These are phyloP conservation scores for Danaus melanippus DNA, from an alignment of 1,140 invertebrate genomes.

Conservation along the genomic window DNA sequence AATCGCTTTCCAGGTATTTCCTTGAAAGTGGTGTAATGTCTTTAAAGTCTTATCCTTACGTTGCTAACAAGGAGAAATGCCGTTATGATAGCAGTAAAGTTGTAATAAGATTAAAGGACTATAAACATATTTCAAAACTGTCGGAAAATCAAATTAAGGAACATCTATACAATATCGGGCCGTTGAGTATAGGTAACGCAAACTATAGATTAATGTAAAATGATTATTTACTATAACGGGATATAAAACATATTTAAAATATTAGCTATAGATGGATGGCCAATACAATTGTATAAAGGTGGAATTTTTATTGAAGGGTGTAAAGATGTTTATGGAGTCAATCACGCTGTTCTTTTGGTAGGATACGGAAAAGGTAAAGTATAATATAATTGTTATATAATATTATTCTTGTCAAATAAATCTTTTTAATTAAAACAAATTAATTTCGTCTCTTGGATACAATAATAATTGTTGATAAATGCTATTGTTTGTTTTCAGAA, in stretches of 20 bases:
- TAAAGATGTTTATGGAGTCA: not conserved
- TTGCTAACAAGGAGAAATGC: not conserved
- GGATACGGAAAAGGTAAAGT: slow-evolving; percentile 17
- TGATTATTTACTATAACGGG: no score
- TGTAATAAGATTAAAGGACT: slow-evolving; percentile 3
- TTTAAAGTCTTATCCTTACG: slow-evolving; percentile 13
- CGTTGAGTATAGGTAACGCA: slow-evolving; percentile 7
- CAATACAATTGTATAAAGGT: no score
- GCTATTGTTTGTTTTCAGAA: no score
- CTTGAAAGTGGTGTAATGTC: slow-evolving; percentile 6
- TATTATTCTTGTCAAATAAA: no score
- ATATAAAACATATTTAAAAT: no score
- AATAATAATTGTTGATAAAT: no score
- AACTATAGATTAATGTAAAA: no score
- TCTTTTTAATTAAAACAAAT: no score
- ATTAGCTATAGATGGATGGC: no score
- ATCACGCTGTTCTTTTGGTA: slow-evolving; percentile 14
- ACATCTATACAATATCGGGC: slow-evolving; percentile 2
- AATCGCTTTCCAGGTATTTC: slow-evolving; percentile 8
- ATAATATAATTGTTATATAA: no score
- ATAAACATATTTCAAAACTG: not conserved
- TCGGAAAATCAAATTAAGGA: slow-evolving; percentile 4
- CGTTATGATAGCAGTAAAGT: slow-evolving; percentile 8
- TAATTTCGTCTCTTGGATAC: no score
- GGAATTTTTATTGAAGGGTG: not conserved